Conservation (phyloP, 1,140 invertebrate species). For the Listronotus bonariensis region DNA sequence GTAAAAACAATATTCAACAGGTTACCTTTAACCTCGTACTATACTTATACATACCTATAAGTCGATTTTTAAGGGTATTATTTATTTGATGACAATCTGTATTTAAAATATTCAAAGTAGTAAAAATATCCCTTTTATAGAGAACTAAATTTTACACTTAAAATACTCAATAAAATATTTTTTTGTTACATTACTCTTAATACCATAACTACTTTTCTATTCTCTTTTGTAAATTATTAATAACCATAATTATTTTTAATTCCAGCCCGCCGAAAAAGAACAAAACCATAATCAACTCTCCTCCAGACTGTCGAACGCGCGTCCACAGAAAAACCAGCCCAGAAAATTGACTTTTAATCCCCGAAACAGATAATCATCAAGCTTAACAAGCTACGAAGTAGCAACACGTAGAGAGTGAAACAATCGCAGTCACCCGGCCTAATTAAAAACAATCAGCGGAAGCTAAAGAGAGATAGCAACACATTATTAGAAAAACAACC, state of each 20-base stretch:
- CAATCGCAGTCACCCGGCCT: constrained; percentile 32
- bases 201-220: neutral
- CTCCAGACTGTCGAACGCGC: constrained; percentile 7
- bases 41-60: too few relatives aligned
- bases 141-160: too few relatives aligned
- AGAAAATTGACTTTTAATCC: constrained; percentile 40
- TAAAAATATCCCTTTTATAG: too few relatives aligned
- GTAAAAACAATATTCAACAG: too few relatives aligned
- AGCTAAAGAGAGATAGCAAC: constrained; percentile 34
- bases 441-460: constrained; percentile 43
- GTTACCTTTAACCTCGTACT: too few relatives aligned
- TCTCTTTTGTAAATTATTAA: neutral
- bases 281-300: constrained; percentile 1
- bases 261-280: constrained; percentile 1
- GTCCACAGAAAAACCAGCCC: constrained; percentile 17
- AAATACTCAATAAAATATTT: too few relatives aligned
- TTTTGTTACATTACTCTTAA: too few relatives aligned
- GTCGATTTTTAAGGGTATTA: too few relatives aligned
- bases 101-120: too few relatives aligned
- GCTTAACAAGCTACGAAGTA: constrained; percentile 36
- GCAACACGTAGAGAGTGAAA: constrained; percentile 36
- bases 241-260: constrained; percentile 14
- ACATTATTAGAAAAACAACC: constrained; percentile 48
- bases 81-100: too few relatives aligned
- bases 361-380: constrained; percentile 31